Conservation (phyloP, 2,888 invertebrate species). For the Brachynemurus nebulosus region DNA sequence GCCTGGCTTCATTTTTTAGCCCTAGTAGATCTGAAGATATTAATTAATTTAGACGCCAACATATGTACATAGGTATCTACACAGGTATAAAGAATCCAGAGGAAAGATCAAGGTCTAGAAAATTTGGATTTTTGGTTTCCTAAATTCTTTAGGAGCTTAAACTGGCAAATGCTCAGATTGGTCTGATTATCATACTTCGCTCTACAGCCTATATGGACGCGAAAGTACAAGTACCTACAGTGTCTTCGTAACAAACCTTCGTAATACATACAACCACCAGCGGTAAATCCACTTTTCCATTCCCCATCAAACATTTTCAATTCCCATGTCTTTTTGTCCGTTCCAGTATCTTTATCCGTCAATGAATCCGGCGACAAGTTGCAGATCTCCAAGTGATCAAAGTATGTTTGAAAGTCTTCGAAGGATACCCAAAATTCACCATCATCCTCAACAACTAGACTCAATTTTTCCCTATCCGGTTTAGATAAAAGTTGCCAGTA, state of each 20-base stretch:
- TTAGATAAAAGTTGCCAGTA: constrained; percentile 86
- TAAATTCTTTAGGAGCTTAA: too few relatives aligned
- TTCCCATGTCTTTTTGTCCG: constrained; percentile 79
- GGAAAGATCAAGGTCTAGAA: too few relatives aligned
- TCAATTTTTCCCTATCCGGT: constrained; percentile 71
- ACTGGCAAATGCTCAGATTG: too few relatives aligned
- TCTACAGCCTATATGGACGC: too few relatives aligned
- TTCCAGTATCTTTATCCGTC: constrained; percentile 54
- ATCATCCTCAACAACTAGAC: constrained; percentile 78
- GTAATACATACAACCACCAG: constrained; percentile 93
- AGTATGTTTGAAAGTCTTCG: constrained; percentile 75
- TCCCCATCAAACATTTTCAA: constrained; percentile 85
- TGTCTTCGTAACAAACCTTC: constrained; percentile 37
- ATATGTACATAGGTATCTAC: too few relatives aligned
- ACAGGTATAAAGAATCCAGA: too few relatives aligned
- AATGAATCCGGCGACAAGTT: constrained; percentile 90
- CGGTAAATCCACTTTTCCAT: constrained; percentile 84
- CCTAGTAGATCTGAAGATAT: too few relatives aligned
- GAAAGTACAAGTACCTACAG: too few relatives aligned
- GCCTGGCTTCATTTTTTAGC: too few relatives aligned
- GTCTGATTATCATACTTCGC: too few relatives aligned
- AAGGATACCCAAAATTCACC: constrained; percentile 98
- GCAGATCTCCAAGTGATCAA: constrained; percentile 78
- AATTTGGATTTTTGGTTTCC: too few relatives aligned
- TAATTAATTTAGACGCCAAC: too few relatives aligned